Evolutionary conservation across 2,888 invertebrate genomes (phyloP), one percentile per base, ranked within the genome.

Genomic region (Erpobdella octoculata): DNA sequence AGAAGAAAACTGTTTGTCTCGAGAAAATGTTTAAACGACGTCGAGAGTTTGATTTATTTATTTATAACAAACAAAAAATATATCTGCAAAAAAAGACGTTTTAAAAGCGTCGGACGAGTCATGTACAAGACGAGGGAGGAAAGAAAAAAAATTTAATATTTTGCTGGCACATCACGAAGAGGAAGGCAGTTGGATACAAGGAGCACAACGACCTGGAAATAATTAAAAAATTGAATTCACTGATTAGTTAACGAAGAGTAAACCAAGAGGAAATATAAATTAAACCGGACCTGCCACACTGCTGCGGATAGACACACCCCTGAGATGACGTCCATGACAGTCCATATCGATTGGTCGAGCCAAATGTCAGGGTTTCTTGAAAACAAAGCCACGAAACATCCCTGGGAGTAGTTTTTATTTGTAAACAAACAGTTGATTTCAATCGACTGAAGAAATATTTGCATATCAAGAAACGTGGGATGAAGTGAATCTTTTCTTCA

Each of bases 371-470:
- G 35, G 38, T 72, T 72, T 15, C 31, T 25, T 0, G 41, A 38
- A 59, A 73, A 71, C 33, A 72, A 35, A 36, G 72, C 72, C n/a
- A 68, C 70, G 41, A 72, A 72, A 36, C 72, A 72, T 65, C 72
- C 72, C 72, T 72, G 70, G 9, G 8, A 35, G 35, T 33, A 8
- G 6, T 65, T n/a, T n/a, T n/a, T n/a, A n/a, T n/a, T n/a, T n/a
- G n/a, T n/a, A n/a, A n/a, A n/a, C n/a, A n/a, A n/a, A n/a, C n/a
- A n/a, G n/a, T n/a, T n/a, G n/a, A n/a, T n/a, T n/a, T n/a, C n/a
- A n/a, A n/a, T n/a, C n/a, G n/a, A n/a, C n/a, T n/a, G n/a, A n/a
- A n/a, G n/a, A n/a, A n/a, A n/a, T n/a, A n/a, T n/a, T n/a, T n/a
- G n/a, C n/a, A n/a, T n/a, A n/a, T n/a, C n/a, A n/a, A n/a, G n/a